Conservation (phyloP, 1,140 invertebrate species). For the Anoplophora glabripennis region DNA sequence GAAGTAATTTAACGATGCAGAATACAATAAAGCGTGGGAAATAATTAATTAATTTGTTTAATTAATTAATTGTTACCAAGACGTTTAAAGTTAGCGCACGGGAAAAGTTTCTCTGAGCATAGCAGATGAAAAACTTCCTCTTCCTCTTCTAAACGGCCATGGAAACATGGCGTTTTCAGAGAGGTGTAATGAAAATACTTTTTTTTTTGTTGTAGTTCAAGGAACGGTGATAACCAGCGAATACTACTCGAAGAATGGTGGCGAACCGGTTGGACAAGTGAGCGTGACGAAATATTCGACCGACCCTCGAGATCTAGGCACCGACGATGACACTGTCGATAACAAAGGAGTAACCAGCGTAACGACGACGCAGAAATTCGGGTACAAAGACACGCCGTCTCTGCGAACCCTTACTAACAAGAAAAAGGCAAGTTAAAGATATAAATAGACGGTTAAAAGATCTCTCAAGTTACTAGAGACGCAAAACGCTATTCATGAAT, state of each 20-base stretch:
- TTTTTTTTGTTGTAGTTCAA: constrained; percentile 54
- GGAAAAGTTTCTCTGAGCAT: too few species aligned
- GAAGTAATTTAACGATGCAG: too few species aligned
- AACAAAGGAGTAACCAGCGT: constrained; percentile 38
- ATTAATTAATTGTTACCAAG: too few species aligned
- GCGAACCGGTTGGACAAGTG: constrained; percentile 62
- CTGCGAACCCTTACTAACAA: constrained; percentile 36
- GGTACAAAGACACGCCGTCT: constrained; percentile 46
- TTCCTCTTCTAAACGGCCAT: too few species aligned
- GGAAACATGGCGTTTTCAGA: too few species aligned
- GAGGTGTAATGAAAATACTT: too few species aligned
- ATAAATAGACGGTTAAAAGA: neutral
- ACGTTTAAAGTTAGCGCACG: too few species aligned
- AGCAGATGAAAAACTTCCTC: too few species aligned
- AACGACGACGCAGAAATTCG: constrained; percentile 51
- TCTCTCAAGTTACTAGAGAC: neutral
- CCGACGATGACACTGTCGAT: constrained; percentile 23
- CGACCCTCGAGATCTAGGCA: constrained; percentile 57
- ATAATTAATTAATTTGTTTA: too few species aligned
- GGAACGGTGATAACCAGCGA: constrained; percentile 63
- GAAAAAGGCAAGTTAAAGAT: constrained; percentile 33
- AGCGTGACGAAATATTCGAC: constrained; percentile 66
- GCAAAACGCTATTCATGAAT: neutral
- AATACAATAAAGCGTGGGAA: too few species aligned
- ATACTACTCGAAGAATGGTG: constrained; percentile 63